Base-by-base conservation (phyloP, 2,113 vertebrate species). In the Chaetorhynchus papuensis region DNA sequence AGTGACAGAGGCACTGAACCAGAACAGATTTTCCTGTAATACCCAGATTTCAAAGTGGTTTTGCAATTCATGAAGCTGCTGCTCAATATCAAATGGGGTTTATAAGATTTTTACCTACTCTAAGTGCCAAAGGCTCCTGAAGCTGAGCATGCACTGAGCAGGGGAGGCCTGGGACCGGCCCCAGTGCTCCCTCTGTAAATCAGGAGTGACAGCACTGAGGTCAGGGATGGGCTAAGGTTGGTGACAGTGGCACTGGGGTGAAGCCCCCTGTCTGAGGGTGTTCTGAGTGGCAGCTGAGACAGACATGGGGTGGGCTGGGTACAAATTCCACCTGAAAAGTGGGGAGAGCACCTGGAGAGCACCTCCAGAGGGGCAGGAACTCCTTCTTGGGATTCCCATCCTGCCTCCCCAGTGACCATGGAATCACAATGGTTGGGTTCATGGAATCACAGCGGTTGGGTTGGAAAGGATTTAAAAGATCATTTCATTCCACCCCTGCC, bases 51-150 rank as follows among this genome's bases (percentile, higher is more conserved):
- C 35, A 60, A 87, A 85, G n/a, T 11, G 4, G 4, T 52, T 95
- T 94, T 94, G 86, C 95, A 92, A 92, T 96, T 94, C 82, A 92
- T 83, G 92, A 83, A 93, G 90, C 82, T 92, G 91, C 59, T 54
- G 75, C 85, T 88, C 64, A 49, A 15, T 68, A 60, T 74, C 23
- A 83, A 81, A 75, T 0, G 0, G n/a, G 30, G 9, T 86, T 77
- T 80, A n/a, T 54, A 65, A 74, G 75, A 33, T 64, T 63, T 65
- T 54, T 3, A 9, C 3, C 44, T 7, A 24, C 49, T 37, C 53
- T 37, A 24, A 35, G 45, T 47, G 59, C 59, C 71, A 83, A 33
- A 80, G 28, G 49, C 44, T 85, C 15, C 87, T 50, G 37, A 17
- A 54, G 26, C 24, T 12, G 54, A 70, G 53, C 28, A 2, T 5